Conservation (phyloP, 1,140 invertebrate genomes). For the Polypedilum vanderplanki region DNA sequence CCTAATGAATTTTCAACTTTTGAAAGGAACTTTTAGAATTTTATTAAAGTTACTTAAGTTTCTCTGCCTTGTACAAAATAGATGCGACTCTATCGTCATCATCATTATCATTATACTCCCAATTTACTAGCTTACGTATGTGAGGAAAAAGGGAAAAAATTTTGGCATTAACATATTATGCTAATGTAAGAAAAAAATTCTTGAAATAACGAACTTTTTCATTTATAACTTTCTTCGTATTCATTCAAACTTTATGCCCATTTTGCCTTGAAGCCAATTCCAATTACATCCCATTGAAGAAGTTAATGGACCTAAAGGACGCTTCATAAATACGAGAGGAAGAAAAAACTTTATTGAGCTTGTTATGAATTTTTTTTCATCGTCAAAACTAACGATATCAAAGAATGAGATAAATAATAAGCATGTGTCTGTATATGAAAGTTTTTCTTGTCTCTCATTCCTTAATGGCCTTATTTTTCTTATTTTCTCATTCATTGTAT, state of each 20-base stretch:
- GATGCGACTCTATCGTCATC: no score
- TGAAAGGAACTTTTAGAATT: no score
- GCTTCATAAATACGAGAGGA: background rate
- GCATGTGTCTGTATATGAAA: background rate
- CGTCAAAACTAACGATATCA: background rate
- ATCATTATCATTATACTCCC: no score
- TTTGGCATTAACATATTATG: slow-evolving; percentile 22
- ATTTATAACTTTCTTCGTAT: background rate
- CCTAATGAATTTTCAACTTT: no score
- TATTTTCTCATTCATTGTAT: background rate
- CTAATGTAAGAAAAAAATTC: background rate
- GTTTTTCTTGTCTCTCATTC: background rate
- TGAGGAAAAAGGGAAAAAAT: background rate
- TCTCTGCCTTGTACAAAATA: no score
- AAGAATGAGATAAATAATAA: slow-evolving; percentile 14
- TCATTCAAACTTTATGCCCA: background rate
- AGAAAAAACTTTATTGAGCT: slow-evolving; percentile 11
- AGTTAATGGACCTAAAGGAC: slow-evolving; percentile 4
- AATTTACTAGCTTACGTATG: background rate
- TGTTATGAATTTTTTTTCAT: background rate
- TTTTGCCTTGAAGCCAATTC: background rate
- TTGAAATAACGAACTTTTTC: background rate
- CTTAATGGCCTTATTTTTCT: slow-evolving; percentile 17
- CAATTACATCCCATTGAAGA: slow-evolving; percentile 15
- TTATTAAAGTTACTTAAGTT: no score